Base-by-base conservation (phyloP, 1,140 invertebrate species). In the Drosophila yakuba region DNA sequence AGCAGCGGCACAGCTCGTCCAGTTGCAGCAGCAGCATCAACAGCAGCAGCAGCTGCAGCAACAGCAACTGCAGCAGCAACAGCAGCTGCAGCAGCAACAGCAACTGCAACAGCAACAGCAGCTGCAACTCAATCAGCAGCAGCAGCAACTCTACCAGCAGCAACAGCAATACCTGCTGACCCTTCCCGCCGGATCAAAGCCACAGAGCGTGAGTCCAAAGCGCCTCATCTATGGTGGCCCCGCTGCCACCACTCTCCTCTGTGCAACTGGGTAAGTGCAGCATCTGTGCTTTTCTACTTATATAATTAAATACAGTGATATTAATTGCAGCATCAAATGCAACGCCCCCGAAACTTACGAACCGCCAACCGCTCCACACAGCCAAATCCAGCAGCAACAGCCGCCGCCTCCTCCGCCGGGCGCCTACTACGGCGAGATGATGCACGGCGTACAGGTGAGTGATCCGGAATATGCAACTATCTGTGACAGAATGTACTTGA, bases 401-500 rank as follows among this genome's bases (percentile, higher is more conserved):
- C 71, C 78, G 35, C 76, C 64, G 67, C 82, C 83, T 41, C 68
- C 72, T 66, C 77, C 75, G 55, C 77, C 88, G 50, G 69, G 86
- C 62, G 71, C 76, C 60, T 92, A 92, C 57, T 92, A 92, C 61
- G 90, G 86, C 74, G 91, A 92, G 54, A 78, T 91, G 36, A 80
- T 92, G 71, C 91, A 92, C 69, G 69, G 68, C 17, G 85, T 86
- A 72, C 91, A 92, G 90, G 91, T 91, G 64, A 62, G 62, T 35
- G 23, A 25, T 25, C 25, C 25, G 4, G 25, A 0, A 25, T 25
- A 25, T 25, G 25, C 25, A 25, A 4, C 25, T 25, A 25, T 5
- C 25, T 4, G 4, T 4, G 25, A 4, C 4, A 25, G 23, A 0
- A 25, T 17, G 20, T 20, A 20, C 20, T 20, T 20, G 2, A 20